A percentile compares a stretch with the other conserved stretches of the same genome.
Conservation (phyloP, 2,797 vertebrate genomes). For the Denticeps clupeoides region DNA sequence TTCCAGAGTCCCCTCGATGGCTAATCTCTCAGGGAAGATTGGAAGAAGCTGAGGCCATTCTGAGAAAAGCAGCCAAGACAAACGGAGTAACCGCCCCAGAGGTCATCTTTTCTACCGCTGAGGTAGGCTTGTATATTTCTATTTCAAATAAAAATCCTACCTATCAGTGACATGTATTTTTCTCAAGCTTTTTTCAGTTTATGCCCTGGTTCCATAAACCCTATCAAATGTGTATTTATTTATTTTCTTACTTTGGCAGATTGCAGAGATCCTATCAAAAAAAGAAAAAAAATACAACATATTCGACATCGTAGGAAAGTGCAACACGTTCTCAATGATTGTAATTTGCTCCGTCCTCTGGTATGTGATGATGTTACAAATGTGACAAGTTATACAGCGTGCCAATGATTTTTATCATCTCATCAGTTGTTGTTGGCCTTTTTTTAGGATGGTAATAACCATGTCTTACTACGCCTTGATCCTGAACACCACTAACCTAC, state of each 20-base stretch:
- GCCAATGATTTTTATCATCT: too few species aligned
- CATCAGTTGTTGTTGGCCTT: too few species aligned
- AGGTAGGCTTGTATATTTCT: slow-evolving; percentile 2
- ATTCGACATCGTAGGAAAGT: slow-evolving; percentile 54
- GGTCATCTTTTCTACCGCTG: slow-evolving; percentile 40
- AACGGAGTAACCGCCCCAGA: slow-evolving; percentile 46
- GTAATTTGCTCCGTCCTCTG: slow-evolving; percentile 68
- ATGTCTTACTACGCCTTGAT: slow-evolving; percentile 74
- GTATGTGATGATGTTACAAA: slow-evolving; percentile 46
- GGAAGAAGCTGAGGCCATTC: slow-evolving; percentile 50
- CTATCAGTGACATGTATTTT: neutral
- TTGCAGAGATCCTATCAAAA: slow-evolving; percentile 21
- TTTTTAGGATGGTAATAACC: slow-evolving; percentile 66
- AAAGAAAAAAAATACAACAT: slow-evolving; percentile 54
- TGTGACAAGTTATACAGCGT: too few species aligned
- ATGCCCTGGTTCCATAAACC: too few species aligned
- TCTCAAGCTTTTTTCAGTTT: neutral
- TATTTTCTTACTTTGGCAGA: too few species aligned
- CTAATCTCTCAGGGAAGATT: slow-evolving; percentile 51
- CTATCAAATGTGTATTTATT: too few species aligned
- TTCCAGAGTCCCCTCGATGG: slow-evolving; percentile 61
- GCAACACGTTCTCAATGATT: slow-evolving; percentile 60
- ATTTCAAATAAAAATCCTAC: neutral
- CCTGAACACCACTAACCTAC: slow-evolving; percentile 78
- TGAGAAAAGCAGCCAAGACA: slow-evolving; percentile 49